phyloP scores from a whole-genome alignment of 2,113 vertebrate genomes.

The Podarcis muralis region DNA sequence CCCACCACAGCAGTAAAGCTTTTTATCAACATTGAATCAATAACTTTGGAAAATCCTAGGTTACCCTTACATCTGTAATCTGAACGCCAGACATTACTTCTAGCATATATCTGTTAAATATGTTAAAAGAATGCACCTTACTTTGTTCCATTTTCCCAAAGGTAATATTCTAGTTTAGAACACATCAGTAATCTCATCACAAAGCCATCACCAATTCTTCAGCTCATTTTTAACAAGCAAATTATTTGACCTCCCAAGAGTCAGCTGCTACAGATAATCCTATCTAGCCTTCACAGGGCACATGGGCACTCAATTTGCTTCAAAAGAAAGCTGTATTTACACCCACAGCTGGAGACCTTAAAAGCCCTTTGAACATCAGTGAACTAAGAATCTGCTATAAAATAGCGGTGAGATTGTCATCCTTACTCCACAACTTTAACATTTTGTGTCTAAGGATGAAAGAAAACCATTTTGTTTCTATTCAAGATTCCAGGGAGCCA shows the following conservation, averaged over 20 bases:
- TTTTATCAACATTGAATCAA: constrained; percentile 76
- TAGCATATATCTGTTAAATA: constrained; percentile 43
- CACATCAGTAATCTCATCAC: constrained; percentile 33
- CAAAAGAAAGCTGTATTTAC: constrained; percentile 12
- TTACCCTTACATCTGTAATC: constrained; percentile 49
- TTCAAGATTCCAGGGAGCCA: background rate
- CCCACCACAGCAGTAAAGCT: constrained; percentile 66
- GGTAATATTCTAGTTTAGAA: constrained; percentile 32
- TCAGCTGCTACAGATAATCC: constrained; percentile 29
- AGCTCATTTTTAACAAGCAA: constrained; percentile 58
- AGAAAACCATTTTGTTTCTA: background rate
- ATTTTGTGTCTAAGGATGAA: background rate
- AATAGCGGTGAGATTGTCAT: background rate
- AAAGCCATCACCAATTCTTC: constrained; percentile 39
- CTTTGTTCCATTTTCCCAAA: background rate
- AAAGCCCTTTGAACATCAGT: constrained; percentile 18
- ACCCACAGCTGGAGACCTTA: constrained; percentile 22
- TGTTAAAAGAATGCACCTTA: background rate
- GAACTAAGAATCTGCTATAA: background rate
- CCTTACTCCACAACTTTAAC: background rate
- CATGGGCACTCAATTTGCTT: constrained; percentile 14
- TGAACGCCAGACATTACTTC: constrained; percentile 54
- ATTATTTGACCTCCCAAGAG: constrained; percentile 48
- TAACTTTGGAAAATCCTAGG: constrained; percentile 73
- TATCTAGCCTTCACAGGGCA: constrained; percentile 35